Evolutionary conservation across 1,140 invertebrate genomes (phyloP).

Genomic region (Drosophila novamexicana): DNA sequence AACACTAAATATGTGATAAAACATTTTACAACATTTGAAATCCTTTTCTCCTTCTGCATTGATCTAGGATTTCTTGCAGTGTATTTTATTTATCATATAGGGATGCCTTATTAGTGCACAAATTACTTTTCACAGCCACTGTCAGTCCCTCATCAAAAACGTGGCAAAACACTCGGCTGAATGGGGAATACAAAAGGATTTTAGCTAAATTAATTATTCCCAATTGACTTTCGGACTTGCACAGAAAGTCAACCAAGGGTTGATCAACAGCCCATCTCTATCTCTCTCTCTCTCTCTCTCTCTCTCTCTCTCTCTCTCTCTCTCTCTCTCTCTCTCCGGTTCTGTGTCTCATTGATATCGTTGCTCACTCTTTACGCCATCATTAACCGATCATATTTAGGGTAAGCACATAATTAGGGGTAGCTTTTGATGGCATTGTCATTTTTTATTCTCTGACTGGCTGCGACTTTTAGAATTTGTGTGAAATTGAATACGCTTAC

Average conservation of each 20-base stretch:
- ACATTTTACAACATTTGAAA: too few species aligned
- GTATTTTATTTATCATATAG: constrained; percentile 32
- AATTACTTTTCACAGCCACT: constrained; percentile 83
- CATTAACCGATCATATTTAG: constrained; percentile 83
- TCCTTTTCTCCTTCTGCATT: too few species aligned
- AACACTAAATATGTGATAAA: too few species aligned
- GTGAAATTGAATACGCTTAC: constrained; percentile 49
- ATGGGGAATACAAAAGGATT: constrained; percentile 66
- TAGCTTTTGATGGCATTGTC: constrained; percentile 59
- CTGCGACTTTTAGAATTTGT: constrained; percentile 56
- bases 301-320: background rate
- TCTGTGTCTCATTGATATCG: background rate
- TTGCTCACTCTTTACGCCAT: constrained; percentile 46
- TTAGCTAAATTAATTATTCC: constrained; percentile 81
- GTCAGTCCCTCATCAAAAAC: constrained; percentile 83
- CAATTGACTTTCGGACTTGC: constrained; percentile 71
- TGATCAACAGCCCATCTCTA: constrained; percentile 17
- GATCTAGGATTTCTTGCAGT: constrained; percentile 39
- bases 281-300: background rate
- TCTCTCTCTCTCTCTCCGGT: background rate
- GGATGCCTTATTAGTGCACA: constrained; percentile 72
- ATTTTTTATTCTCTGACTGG: constrained; percentile 38
- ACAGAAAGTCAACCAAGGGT: constrained; percentile 67
- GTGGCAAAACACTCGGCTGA: constrained; percentile 75
- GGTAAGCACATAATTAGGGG: constrained; percentile 80